Base-by-base conservation (phyloP, 2,113 vertebrate genomes). In the Hippopotamus amphibius region DNA sequence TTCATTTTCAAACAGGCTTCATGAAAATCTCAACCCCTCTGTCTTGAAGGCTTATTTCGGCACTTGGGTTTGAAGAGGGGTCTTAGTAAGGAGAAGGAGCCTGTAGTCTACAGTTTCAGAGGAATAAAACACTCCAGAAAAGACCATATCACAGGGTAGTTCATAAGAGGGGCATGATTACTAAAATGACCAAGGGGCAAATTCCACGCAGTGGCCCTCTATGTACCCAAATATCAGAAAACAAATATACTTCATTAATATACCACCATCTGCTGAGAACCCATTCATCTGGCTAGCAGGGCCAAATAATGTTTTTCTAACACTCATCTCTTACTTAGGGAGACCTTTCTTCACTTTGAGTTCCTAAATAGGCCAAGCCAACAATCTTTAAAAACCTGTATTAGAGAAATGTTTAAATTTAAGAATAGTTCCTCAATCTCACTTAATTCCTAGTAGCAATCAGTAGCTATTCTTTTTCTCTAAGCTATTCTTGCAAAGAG, bases 331-430 rank as follows among this genome's bases (percentile, higher is more conserved):
- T 50, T 41, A 79, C 26, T 80, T 76, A 30, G 53, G 8, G 93
- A 93, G 26, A 68, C 16, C 61, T 48, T 12, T 37, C 59, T 76
- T 53, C 16, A 63, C 37, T 89, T 74, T 15, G 5, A 95, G 33
- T 87, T 92, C 59, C 57, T 90, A 43, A 88, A 61, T 24, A 85
- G 33, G 3, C 43, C 66, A 88, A 90, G 33, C 48, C 46, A 84
- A 46, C 17, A 68, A 65, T 89, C 37, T 93, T 76, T 53, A 24
- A 92, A 93, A 85, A 77, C 4, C 24, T 59, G 14, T 24, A 37
- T n/a, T 63, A 65, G 68, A 66, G 57, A 95, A 95, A 91, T 80
- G 83, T 76, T 88, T 93, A 63, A 24, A 69, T 65, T 76, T 65
- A 86, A 90, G 26, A 65, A n/a, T 41, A 59, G 28, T 69, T n/a